These are phyloP conservation scores for Reticulitermes speratus DNA, from an alignment of 1,140 invertebrate species.

Conservation along the genomic window DNA sequence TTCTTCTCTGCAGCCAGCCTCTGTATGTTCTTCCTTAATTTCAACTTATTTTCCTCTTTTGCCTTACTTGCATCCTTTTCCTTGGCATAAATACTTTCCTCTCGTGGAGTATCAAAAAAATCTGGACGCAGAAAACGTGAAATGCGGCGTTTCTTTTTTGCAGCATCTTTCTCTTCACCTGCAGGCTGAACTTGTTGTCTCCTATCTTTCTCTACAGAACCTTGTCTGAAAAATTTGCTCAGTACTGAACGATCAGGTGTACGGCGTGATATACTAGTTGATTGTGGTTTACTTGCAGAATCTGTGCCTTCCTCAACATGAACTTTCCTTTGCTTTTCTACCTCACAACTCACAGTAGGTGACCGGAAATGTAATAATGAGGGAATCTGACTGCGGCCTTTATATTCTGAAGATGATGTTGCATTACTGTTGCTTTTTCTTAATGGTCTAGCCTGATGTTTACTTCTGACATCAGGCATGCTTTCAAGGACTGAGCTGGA, in stretches of 20 bases:
- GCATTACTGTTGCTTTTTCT: not conserved
- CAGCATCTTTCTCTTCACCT: slow-evolving; percentile 37
- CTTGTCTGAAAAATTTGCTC: slow-evolving; percentile 55
- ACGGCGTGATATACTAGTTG: not conserved
- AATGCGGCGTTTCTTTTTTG: slow-evolving; percentile 28
- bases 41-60: slow-evolving; percentile 43
- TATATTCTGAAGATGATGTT: not conserved
- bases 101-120: slow-evolving; percentile 71
- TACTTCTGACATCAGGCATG: not conserved
- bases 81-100: slow-evolving; percentile 66
- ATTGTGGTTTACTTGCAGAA: not conserved
- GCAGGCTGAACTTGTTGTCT: slow-evolving; percentile 24
- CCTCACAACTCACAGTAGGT: not conserved
- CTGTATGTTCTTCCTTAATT: slow-evolving; percentile 11
- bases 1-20: not conserved
- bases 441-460: not conserved
- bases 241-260: slow-evolving; percentile 55
- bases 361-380: slow-evolving; percentile 22
- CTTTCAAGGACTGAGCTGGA: not conserved
- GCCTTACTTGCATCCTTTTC: slow-evolving; percentile 58
- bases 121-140: slow-evolving; percentile 60
- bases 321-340: not conserved
- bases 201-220: slow-evolving; percentile 24
- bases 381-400: slow-evolving; percentile 19
- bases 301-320: not conserved